Conservation (phyloP, 2,797 vertebrate species). For the Nyctalus aviator region DNA sequence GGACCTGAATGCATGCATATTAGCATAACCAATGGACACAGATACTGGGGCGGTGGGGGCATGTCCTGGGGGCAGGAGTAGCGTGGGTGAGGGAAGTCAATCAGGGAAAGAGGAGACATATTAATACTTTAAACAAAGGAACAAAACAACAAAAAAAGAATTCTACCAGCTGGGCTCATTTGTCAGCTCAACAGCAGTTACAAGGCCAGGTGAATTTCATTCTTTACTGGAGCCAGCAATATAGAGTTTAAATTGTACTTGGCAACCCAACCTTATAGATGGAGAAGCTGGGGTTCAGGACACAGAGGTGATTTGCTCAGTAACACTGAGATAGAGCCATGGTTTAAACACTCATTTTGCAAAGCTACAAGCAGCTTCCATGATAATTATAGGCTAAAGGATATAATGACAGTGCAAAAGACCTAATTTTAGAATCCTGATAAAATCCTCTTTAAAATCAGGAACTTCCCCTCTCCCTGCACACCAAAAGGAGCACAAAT, state of each 20-base stretch:
- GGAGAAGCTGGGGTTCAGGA: neutral
- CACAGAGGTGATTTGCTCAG: constrained; percentile 2
- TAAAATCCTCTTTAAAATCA: constrained; percentile 42
- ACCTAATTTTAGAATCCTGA: constrained; percentile 21
- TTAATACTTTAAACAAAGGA: too few relatives aligned
- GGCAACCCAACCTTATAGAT: neutral
- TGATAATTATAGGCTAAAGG: neutral
- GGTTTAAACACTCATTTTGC: neutral
- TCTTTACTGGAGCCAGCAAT: neutral
- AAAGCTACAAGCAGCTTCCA: neutral
- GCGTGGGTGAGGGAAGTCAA: too few relatives aligned
- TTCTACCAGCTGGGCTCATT: neutral
- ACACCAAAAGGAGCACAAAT: constrained; percentile 38
- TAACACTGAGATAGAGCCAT: neutral
- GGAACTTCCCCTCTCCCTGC: neutral
- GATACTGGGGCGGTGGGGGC: too few relatives aligned
- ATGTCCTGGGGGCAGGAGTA: too few relatives aligned
- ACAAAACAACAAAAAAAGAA: neutral
- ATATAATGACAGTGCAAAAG: neutral
- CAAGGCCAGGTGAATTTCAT: constrained; percentile 1
- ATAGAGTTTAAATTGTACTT: constrained; percentile 2
- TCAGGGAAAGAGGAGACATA: too few relatives aligned
- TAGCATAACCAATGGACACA: too few relatives aligned
- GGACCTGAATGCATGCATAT: too few relatives aligned
- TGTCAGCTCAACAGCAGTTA: neutral